Conservation (phyloP, 1,140 invertebrate genomes). For the Laupala kohalensis region DNA sequence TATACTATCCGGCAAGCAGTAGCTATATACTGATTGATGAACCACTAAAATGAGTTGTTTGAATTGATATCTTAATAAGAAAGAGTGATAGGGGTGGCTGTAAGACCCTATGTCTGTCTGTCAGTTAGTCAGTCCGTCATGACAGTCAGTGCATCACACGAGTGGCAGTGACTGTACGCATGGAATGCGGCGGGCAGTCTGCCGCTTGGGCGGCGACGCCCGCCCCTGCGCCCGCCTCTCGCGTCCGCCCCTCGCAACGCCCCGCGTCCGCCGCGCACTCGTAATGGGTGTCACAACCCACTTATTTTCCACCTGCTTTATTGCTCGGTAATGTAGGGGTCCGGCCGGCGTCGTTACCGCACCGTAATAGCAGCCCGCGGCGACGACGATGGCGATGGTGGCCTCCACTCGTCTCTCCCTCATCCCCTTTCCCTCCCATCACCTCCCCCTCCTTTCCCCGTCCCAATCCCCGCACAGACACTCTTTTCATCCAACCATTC, state of each 20-base stretch:
- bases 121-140: too few relatives aligned
- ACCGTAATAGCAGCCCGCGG: not conserved
- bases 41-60: too few relatives aligned
- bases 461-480: not conserved
- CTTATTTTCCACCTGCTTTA: slow-evolving; percentile 15
- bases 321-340: slow-evolving; percentile 12
- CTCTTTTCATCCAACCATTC: too few relatives aligned
- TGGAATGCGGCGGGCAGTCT: not conserved
- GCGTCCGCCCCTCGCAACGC: not conserved
- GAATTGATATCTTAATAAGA: too few relatives aligned
- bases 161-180: not conserved
- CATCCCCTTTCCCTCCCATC: not conserved
- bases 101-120: too few relatives aligned
- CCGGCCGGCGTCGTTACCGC: slow-evolving; percentile 1
- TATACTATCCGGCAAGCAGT: too few relatives aligned
- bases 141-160: too few relatives aligned
- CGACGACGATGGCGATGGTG: not conserved
- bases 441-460: too few relatives aligned
- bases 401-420: not conserved
- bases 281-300: slow-evolving; percentile 13
- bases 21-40: too few relatives aligned
- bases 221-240: not conserved
- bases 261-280: not conserved
- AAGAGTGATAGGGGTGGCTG: too few relatives aligned
- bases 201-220: not conserved